Evolutionary conservation across 2,113 vertebrate species (phyloP).

Genomic region (Steatornis caripensis): DNA sequence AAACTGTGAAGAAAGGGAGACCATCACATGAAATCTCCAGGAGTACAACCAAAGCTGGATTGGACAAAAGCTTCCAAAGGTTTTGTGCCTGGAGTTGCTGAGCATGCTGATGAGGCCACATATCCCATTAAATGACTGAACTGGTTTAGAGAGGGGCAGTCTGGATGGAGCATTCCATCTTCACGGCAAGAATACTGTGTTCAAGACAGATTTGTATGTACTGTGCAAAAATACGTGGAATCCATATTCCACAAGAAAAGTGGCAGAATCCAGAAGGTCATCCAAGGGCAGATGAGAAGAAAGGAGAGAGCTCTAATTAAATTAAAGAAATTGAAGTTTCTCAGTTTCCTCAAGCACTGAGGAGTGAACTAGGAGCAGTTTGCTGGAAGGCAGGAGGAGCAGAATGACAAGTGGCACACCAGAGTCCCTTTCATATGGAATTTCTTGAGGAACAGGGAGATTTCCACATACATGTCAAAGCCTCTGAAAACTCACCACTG

Average conservation of each 20-base stretch:
- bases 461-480: neutral
- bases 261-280: neutral
- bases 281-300: neutral
- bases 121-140: neutral
- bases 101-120: neutral
- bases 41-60: neutral
- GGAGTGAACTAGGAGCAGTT: neutral
- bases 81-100: neutral
- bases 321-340: neutral
- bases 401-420: neutral
- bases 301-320: neutral
- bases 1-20: neutral
- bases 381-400: neutral
- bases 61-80: fast-evolving
- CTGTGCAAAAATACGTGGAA: neutral
- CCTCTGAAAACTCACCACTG: neutral
- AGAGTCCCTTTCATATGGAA: neutral
- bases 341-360: neutral
- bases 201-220: neutral
- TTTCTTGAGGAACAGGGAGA: neutral
- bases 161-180: neutral
- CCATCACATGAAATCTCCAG: neutral
- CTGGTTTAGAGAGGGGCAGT: neutral
- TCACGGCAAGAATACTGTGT: neutral
- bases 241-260: neutral